Conservation (phyloP, 2,113 vertebrate species). For the Litocranius walleri region DNA sequence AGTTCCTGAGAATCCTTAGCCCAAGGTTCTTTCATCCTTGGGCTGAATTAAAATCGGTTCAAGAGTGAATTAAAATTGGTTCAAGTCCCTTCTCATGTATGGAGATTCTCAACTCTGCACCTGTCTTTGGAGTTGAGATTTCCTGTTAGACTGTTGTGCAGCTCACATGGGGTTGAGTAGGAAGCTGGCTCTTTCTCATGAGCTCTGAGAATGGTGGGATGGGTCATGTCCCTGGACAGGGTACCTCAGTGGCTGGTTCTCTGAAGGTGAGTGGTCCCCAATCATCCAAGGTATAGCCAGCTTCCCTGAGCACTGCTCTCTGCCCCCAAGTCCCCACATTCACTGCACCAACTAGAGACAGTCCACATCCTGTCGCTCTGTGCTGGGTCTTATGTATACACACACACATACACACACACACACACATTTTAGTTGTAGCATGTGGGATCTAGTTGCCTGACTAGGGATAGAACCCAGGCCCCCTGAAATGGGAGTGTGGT, state of each 20-base stretch:
- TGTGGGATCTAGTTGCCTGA: background rate
- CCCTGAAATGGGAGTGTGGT: background rate
- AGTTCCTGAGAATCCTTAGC: background rate
- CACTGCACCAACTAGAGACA: background rate
- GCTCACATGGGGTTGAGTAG: background rate
- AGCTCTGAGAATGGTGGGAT: background rate
- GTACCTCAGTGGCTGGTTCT: background rate
- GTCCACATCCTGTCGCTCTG: background rate
- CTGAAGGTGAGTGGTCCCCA: background rate
- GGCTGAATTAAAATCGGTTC: background rate
- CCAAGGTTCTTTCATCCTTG: background rate
- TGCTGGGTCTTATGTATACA: background rate
- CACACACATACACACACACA: too few relatives aligned
- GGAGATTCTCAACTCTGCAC: rapidly evolving
- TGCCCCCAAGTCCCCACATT: background rate
- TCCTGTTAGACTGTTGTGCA: background rate
- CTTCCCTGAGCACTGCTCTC: background rate
- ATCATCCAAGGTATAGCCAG: background rate
- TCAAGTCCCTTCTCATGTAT: background rate
- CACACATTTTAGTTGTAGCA: background rate
- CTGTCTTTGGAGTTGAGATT: background rate
- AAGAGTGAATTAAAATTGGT: background rate
- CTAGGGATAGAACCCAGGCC: background rate
- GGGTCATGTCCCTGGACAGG: background rate
- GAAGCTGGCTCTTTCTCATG: background rate